Percentiles rank a stretch among this genome's conserved stretches.
Evolutionary conservation across 2,888 invertebrate genomes (phyloP).

Genomic region (Aleiodes testaceus): DNA sequence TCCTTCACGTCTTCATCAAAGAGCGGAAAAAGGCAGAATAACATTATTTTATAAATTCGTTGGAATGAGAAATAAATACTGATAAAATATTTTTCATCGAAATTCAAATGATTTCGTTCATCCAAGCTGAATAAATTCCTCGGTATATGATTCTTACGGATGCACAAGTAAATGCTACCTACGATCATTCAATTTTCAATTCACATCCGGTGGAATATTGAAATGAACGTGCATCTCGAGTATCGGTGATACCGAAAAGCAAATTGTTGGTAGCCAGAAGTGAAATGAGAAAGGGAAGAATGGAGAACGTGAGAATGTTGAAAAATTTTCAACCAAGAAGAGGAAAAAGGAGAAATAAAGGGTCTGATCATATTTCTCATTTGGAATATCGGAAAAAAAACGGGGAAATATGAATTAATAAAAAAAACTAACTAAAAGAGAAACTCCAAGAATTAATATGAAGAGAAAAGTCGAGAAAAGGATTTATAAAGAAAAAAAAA

Average conservation of each 20-base stretch:
- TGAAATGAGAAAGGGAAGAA: conserved; percentile 18
- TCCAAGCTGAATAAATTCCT: neutral
- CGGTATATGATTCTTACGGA: neutral
- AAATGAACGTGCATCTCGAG: conserved; percentile 18
- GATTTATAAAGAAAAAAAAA: neutral
- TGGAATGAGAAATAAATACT: too few relatives aligned
- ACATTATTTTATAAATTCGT: too few relatives aligned
- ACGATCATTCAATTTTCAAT: conserved; percentile 14
- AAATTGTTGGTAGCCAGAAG: conserved; percentile 5
- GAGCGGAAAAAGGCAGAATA: too few relatives aligned
- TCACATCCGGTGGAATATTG: conserved; percentile 1
- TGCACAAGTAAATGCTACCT: neutral
- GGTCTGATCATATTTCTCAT: conserved; percentile 22
- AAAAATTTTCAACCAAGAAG: conserved; percentile 10
- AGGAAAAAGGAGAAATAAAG: neutral
- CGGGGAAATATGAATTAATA: conserved; percentile 3
- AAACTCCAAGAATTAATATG: too few relatives aligned
- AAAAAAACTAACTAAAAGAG: conserved; percentile 12
- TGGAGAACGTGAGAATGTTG: conserved; percentile 23
- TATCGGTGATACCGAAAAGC: conserved; percentile 13
- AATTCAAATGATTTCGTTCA: too few relatives aligned
- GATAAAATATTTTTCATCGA: too few relatives aligned
- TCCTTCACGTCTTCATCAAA: too few relatives aligned
- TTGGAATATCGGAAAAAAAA: neutral
- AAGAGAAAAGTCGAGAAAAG: conserved; percentile 26